These are phyloP conservation scores for Xerus inauris DNA, from an alignment of 2,113 vertebrate species.

Conservation along the genomic window DNA sequence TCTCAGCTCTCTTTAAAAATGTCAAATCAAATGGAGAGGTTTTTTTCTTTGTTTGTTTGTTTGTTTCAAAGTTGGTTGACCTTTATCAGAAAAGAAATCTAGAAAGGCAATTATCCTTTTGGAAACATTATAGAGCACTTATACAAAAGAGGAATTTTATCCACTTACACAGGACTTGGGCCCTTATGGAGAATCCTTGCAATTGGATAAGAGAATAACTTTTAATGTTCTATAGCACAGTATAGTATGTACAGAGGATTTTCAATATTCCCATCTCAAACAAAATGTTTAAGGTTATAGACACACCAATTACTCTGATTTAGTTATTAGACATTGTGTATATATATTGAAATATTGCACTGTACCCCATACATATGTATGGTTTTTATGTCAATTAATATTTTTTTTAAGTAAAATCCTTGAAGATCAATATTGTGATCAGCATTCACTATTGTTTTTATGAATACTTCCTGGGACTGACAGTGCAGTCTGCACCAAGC, in stretches of 20 bases:
- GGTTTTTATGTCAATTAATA: background rate
- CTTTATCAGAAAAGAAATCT: slow-evolving; percentile 55
- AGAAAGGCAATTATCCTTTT: background rate
- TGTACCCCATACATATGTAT: too few species aligned
- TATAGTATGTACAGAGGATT: background rate
- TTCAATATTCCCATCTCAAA: background rate
- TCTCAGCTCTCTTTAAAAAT: slow-evolving; percentile 43
- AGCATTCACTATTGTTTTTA: background rate
- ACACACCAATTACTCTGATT: background rate
- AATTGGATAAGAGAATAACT: background rate
- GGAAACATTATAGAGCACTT: background rate
- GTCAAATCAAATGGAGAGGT: background rate
- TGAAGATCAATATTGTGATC: background rate
- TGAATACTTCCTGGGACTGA: background rate
- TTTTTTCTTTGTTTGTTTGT: background rate
- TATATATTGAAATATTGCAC: background rate
- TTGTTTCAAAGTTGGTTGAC: slow-evolving; percentile 45
- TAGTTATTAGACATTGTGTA: background rate
- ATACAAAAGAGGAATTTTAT: background rate
- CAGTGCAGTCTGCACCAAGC: background rate
- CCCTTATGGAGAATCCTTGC: background rate
- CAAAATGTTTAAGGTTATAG: background rate
- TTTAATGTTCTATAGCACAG: background rate
- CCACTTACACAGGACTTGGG: background rate
- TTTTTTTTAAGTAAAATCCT: background rate